These are phyloP conservation scores for Eristalinus aeneus DNA, from an alignment of 2,888 invertebrate genomes.

Conservation along the genomic window DNA sequence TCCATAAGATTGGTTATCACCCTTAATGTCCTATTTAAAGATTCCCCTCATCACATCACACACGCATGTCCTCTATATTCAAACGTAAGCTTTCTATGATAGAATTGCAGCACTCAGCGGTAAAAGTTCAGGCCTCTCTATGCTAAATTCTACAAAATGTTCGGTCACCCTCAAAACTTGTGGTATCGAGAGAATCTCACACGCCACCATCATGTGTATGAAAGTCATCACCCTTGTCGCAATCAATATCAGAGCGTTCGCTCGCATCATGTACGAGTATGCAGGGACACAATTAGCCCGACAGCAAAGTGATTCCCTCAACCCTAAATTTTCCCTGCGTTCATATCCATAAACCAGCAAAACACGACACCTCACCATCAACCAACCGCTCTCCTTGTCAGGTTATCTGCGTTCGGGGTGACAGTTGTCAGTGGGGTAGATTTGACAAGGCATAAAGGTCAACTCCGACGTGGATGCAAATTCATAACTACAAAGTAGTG, in stretches of 20 bases:
- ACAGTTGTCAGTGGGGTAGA: not conserved
- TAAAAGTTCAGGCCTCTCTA: too few species aligned
- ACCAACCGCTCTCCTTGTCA: not conserved
- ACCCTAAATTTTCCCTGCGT: not conserved
- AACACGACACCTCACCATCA: not conserved
- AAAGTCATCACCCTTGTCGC: not conserved
- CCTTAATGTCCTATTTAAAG: too few species aligned
- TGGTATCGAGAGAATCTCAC: not conserved
- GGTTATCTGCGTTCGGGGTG: not conserved
- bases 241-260: not conserved
- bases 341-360: not conserved
- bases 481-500: conserved; percentile 32
- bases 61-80: too few species aligned
- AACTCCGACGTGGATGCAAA: conserved; percentile 6
- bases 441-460: not conserved
- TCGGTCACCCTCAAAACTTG: not conserved
- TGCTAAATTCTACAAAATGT: too few species aligned
- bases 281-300: not conserved
- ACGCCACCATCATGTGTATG: not conserved
- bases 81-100: too few species aligned
- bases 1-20: too few species aligned
- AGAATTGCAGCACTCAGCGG: too few species aligned
- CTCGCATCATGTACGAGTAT: not conserved
- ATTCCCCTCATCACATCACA: too few species aligned
- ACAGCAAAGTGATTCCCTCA: not conserved